Percentiles rank a stretch among this genome's conserved stretches.
These are phyloP conservation scores for Amblyornis subalaris DNA, from an alignment of 2,113 vertebrate genomes.

Conservation along the genomic window DNA sequence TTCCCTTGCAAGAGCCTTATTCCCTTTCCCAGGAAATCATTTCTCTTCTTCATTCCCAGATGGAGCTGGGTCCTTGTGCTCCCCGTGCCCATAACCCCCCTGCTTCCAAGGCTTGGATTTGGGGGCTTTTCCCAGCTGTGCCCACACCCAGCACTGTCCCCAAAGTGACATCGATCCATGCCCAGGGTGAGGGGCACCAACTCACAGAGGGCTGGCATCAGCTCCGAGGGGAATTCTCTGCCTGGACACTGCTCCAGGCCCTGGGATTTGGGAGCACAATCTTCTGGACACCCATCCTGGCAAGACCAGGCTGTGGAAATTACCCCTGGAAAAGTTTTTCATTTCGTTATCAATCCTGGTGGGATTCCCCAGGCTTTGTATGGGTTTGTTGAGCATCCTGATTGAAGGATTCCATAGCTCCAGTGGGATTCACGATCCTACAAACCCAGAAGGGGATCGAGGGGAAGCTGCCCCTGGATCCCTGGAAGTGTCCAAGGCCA, in stretches of 20 bases:
- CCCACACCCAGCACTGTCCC: background rate
- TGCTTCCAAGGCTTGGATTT: background rate
- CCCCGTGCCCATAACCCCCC: fast-evolving
- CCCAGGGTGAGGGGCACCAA: fast-evolving
- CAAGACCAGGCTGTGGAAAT: background rate
- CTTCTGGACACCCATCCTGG: background rate
- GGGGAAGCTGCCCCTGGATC: too few species aligned
- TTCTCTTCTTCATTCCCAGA: background rate
- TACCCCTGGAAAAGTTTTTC: background rate
- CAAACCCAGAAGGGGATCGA: background rate
- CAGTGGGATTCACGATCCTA: background rate
- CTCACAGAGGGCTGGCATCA: background rate
- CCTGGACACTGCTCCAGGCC: background rate
- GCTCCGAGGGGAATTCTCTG: background rate
- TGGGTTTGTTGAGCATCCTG: background rate
- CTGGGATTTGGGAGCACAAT: background rate
- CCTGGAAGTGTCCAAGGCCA: too few species aligned
- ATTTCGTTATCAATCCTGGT: background rate
- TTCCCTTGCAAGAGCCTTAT: background rate
- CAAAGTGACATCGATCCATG: background rate
- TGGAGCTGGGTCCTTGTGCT: background rate
- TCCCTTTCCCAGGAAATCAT: background rate
- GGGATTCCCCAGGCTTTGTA: background rate
- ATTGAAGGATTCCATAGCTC: background rate
- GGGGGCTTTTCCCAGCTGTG: background rate